A percentile compares a stretch with the other conserved stretches of the same genome.
These are phyloP conservation scores for Anoncus sp. DNA, from an alignment of 2,888 invertebrate genomes.

Conservation along the genomic window DNA sequence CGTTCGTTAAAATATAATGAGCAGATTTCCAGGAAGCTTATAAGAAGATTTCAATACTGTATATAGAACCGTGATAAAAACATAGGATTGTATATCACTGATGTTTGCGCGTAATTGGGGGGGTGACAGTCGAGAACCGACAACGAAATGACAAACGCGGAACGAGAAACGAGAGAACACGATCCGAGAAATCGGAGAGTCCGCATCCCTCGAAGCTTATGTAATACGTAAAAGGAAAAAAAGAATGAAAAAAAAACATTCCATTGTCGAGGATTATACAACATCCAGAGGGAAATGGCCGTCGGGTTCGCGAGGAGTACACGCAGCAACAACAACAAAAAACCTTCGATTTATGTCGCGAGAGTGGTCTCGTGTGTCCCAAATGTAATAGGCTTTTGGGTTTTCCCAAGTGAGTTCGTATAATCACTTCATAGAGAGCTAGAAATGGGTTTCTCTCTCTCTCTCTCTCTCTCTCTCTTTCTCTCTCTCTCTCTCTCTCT, in stretches of 20 bases:
- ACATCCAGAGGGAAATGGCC: constrained; percentile 50
- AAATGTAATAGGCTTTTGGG: constrained; percentile 45
- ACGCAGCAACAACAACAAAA: constrained; percentile 28
- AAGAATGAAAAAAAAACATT: constrained; percentile 23
- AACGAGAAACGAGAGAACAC: constrained; percentile 48
- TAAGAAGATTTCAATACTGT: constrained; percentile 29
- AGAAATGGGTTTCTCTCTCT: constrained; percentile 53
- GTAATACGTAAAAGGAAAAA: constrained; percentile 36
- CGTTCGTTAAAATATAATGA: constrained; percentile 27
- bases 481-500: too few relatives aligned
- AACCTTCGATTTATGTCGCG: constrained; percentile 51
- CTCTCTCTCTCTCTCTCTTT: too few relatives aligned
- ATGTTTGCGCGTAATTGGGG: constrained; percentile 53
- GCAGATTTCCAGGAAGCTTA: constrained; percentile 13
- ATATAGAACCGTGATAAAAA: constrained; percentile 12
- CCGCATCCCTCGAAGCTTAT: constrained; percentile 29
- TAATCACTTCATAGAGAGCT: constrained; percentile 52
- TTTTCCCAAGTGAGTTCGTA: constrained; percentile 44
- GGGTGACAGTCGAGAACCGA: constrained; percentile 50
- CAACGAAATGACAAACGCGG: constrained; percentile 58
- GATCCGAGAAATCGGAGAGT: constrained; percentile 59
- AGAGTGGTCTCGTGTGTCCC: constrained; percentile 47
- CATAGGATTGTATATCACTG: constrained; percentile 48
- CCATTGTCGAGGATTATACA: constrained; percentile 47
- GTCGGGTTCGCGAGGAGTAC: constrained; percentile 37